Evolutionary conservation across 2,888 invertebrate genomes (phyloP), one percentile per base, ranked within the genome.

Genomic region (Girardia tigrina): DNA sequence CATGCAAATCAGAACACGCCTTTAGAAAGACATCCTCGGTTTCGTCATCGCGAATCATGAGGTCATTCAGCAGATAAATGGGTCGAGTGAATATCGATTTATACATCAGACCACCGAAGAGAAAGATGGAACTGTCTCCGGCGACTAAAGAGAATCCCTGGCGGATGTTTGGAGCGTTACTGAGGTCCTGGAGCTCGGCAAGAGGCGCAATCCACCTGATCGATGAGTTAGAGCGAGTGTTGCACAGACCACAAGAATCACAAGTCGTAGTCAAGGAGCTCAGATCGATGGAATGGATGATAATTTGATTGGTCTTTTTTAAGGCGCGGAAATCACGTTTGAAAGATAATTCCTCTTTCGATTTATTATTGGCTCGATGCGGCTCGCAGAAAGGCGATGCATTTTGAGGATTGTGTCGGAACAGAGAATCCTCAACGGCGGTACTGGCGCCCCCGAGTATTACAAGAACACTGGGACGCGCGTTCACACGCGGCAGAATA

Each of bases 31-130:
- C 23, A 56, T 56, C 56, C n/a, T 56, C 56, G 4, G 56, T 56
- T n/a, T 56, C 56, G 23, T 56, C 23, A 23, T 56, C 56, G 6
- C 56, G 56, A n/a, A 56, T 16, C 56, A 56, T 56, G 56, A 56
- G 56, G 56, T 56, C 56, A 56, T 56, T 56, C n/a, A 56, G 56
- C n/a, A 56, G n/a, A n/a, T 56, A 56, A 23, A 56, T 56, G 20
- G 56, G 56, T 2, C 56, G 56, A 4, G 56, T 56, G 56, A 56
- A 56, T 56, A 56, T 56, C 56, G 56, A 56, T 56, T 23, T n/a
- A n/a, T 56, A 56, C 56, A 56, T 56, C 8, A 56, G 56, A n/a
- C 56, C 56, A 56, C 56, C 56, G 56, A 56, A 56, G 2, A 56
- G 6, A n/a, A 56, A 56, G 4, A 56, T 56, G 20, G 56, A 56